These are phyloP conservation scores for Thyatira batis DNA, from an alignment of 2,888 invertebrate genomes.

Conservation along the genomic window DNA sequence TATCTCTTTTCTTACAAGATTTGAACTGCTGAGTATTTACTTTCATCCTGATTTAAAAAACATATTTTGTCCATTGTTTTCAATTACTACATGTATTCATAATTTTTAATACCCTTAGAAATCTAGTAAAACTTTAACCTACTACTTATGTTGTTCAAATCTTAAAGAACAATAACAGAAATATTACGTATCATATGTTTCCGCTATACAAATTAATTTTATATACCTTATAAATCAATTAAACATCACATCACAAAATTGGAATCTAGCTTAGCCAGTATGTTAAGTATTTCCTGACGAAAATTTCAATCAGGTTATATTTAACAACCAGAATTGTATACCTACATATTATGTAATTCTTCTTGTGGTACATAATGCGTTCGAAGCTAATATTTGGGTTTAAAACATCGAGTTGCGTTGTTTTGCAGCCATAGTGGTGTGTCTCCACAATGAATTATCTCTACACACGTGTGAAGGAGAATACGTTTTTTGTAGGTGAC, in stretches of 20 bases:
- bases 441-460: too few relatives aligned
- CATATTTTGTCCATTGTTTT: too few relatives aligned
- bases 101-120: too few relatives aligned
- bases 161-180: too few relatives aligned
- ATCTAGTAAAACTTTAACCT: too few relatives aligned
- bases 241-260: background rate
- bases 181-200: background rate
- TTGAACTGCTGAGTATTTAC: too few relatives aligned
- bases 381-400: background rate
- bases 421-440: background rate
- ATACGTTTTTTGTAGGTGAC: too few relatives aligned
- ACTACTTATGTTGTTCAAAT: too few relatives aligned
- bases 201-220: background rate
- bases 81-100: too few relatives aligned
- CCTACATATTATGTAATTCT: background rate
- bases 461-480: too few relatives aligned
- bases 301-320: background rate
- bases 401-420: background rate
- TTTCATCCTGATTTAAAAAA: too few relatives aligned
- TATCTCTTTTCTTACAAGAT: background rate
- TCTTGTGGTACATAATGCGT: background rate
- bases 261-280: background rate
- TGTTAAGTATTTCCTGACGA: background rate
- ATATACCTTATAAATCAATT: background rate
- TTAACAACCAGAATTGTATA: background rate